Conservation (phyloP, 2,797 vertebrate species). For the Cetoscarus ocellatus region DNA sequence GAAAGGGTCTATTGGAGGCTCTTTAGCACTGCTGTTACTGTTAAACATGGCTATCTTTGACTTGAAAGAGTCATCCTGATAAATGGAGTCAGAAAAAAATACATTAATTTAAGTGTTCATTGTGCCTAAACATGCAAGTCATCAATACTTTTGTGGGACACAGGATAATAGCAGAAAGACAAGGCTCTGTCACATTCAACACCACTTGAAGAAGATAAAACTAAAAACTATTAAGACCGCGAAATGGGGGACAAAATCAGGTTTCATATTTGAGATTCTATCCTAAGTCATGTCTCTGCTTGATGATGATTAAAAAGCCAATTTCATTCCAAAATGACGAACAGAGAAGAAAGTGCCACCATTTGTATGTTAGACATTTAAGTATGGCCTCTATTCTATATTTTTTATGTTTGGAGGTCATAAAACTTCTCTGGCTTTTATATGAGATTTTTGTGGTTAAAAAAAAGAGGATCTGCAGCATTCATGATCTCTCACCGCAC, state of each 20-base stretch:
- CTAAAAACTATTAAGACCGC: too few relatives aligned
- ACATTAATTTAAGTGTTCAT: neutral
- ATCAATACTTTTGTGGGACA: neutral
- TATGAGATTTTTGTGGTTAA: neutral
- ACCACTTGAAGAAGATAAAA: too few relatives aligned
- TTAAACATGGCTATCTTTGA: constrained; percentile 91
- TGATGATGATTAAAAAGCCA: too few relatives aligned
- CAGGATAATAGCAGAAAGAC: neutral
- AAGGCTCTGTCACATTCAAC: too few relatives aligned
- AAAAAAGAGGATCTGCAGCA: neutral
- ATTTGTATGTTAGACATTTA: too few relatives aligned
- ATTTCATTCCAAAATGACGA: too few relatives aligned
- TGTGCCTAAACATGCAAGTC: neutral
- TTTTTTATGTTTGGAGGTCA: neutral
- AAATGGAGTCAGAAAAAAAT: constrained; percentile 22
- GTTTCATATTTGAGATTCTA: too few relatives aligned
- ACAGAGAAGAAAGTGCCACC: neutral
- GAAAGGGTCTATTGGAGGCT: constrained; percentile 90
- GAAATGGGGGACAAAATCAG: too few relatives aligned
- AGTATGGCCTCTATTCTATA: neutral
- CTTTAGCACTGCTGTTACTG: constrained; percentile 81
- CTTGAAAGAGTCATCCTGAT: constrained; percentile 91
- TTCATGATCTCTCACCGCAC: constrained; percentile 81
- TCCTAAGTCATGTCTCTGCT: too few relatives aligned
- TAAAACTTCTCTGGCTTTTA: neutral